Percentiles rank a stretch among this genome's conserved stretches.
phyloP scores from a whole-genome alignment of 2,113 vertebrate species.

The Ibidorhyncha struthersii region DNA sequence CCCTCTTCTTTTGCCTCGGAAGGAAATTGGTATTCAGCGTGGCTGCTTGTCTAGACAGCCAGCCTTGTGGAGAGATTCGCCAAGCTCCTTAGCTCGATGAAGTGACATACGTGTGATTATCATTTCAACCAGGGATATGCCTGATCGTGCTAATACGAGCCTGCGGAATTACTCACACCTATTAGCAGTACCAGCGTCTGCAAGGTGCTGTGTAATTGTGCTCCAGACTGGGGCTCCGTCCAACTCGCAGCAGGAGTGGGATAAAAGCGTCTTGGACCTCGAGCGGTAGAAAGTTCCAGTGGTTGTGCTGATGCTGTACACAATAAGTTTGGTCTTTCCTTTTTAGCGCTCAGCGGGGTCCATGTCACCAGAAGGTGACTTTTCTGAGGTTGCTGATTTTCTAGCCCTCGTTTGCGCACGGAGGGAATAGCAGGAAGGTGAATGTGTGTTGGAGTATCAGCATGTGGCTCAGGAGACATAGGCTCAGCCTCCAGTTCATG shows the following conservation, averaged over 20 bases:
- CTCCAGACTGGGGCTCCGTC: neutral
- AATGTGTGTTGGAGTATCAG: neutral
- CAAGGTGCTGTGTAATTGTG: neutral
- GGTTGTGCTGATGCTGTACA: neutral
- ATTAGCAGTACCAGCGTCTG: neutral
- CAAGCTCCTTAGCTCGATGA: slow-evolving; percentile 25
- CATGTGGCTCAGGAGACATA: rapidly evolving
- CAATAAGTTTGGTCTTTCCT: neutral
- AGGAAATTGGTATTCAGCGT: slow-evolving; percentile 67
- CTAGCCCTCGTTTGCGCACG: neutral
- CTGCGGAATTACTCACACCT: neutral
- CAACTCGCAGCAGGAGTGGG: neutral
- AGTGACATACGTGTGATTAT: slow-evolving; percentile 63
- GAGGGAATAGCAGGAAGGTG: neutral
- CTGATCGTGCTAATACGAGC: neutral
- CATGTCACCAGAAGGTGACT: neutral
- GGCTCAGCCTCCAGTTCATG: neutral
- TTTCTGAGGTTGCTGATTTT: neutral
- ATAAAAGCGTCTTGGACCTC: neutral
- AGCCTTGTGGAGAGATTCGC: slow-evolving; percentile 49
- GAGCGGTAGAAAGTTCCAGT: neutral
- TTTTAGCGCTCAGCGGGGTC: neutral
- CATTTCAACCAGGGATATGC: slow-evolving; percentile 38
- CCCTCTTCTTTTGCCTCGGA: neutral
- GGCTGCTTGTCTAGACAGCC: slow-evolving; percentile 69